Base-by-base conservation (phyloP, 2,797 vertebrate species). In the Silurus aristotelis region DNA sequence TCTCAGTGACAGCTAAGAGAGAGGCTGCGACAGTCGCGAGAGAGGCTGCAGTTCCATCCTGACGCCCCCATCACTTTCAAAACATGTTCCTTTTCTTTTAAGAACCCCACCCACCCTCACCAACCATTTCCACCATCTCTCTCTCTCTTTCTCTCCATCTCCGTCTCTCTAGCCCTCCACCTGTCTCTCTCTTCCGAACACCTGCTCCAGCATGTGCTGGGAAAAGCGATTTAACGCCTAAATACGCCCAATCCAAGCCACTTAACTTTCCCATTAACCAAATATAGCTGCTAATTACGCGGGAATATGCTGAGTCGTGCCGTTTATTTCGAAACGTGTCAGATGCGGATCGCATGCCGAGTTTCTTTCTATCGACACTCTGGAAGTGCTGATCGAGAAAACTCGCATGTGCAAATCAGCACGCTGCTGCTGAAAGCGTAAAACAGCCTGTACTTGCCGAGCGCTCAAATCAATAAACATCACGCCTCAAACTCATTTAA, bases 61-160 rank as follows among this genome's bases (percentile, higher is more conserved):
- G 81, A 93, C 91, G 92, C 92, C 90, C 92, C 93, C 92, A 93
- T 95, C 94, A 94, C 94, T 94, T 94, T 89, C 85, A 91, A 91
- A 91, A 88, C 93, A 91, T 95, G 94, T 95, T 92, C 89, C 91
- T 87, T 87, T 93, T 94, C 92, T 60, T 89, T 89, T 94, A 87
- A 87, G 87, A 88, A 89, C 85, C 88, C 85, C 86, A 84, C 84
- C 83, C 85, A 83, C 88, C 48, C 27, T 75, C 66, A 75, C 58
- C 43, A 27, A 78, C 19, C 67, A 71, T 79, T 78, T 48, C 80
- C 66, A 80, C 75, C 78, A 76, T 14, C 73, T n/a, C 46, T 66
- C 82, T 66, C 85, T 82, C 89, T 85, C 88, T 86, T 38, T 38
- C 38, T 38, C 4, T 20, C 64, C 90, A 38, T 38, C 38, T 38